Base-by-base conservation (phyloP, 2,888 invertebrate genomes). In the Apotomis turbidana region DNA sequence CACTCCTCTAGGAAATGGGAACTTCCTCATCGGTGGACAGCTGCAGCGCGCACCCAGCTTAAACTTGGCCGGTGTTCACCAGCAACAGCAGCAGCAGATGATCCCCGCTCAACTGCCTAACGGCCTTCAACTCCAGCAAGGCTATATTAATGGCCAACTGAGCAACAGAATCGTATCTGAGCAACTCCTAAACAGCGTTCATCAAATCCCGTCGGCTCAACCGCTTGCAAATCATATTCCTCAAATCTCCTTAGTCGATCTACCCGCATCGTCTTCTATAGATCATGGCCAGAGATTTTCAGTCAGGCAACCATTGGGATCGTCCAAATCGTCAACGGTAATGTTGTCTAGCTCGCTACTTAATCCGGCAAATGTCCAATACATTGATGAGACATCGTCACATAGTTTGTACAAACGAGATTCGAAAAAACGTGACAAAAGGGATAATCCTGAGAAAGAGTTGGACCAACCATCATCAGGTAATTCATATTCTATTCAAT, bases 81-180 rank as follows among this genome's bases (percentile, higher is more conserved):
- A 27, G 27, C 73, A 69, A 54, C 76, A 87, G 60, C 73, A 69
- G 57, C 76, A 87, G 59, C 94, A 93, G 83, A 86, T 93, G 78
- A 85, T 95, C 5, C 94, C 93, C 4, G 81, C 90, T 3, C 90
- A 93, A 74, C 76, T 91, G 1, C 83, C 92, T 0, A 94, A 93
- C 68, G 94, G 94, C 0, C 86, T 94, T 41, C 91, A 93, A 74
- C 88, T 92, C 58, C 94, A 94, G 75, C 94, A 94, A 68, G 95
- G 95, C 78, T 95, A 94, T 74, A 86, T 95, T 0, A 95, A 96
- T 78, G 96, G 96, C 0, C 96, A 96, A 83, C 94, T 96, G 60
- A 94, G 94, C 0, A 94, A 90, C 57, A 89, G 95, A 27, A 85
- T 94, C 36, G 91, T 95, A 4, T 93, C 95, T 0, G 94, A 95